A percentile compares a stretch with the other conserved stretches of the same genome.
Evolutionary conservation across 2,113 vertebrate genomes (phyloP).

Genomic region (chimpanzee (Pan troglodytes)): NHGRI_mPanTro3-v2.1_pri NC_072413.2:31127501-31128000

Average conservation of each 20-base stretch:
- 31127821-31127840: not conserved
- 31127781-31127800: not conserved
- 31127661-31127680: not conserved
- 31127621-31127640: not conserved
- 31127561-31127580: not conserved
- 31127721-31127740: not conserved
- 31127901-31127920: not conserved
- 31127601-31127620: not conserved
- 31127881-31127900: not conserved
- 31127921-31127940: not conserved
- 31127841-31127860: not conserved
- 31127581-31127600: not conserved
- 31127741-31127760: not conserved
- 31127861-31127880: not conserved
- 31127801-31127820: not conserved
- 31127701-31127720: not conserved
- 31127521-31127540: not conserved
- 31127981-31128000: not conserved
- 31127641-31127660: not conserved
- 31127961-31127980: not conserved
- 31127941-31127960: not conserved
- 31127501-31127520: not conserved
- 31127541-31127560: not conserved
- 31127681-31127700: not conserved
- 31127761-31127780: not conserved